A percentile compares a stretch with the other conserved stretches of the same genome.
These are phyloP conservation scores for Drosophila serrata DNA, from an alignment of 1,140 invertebrate genomes.

Conservation along the genomic window DNA sequence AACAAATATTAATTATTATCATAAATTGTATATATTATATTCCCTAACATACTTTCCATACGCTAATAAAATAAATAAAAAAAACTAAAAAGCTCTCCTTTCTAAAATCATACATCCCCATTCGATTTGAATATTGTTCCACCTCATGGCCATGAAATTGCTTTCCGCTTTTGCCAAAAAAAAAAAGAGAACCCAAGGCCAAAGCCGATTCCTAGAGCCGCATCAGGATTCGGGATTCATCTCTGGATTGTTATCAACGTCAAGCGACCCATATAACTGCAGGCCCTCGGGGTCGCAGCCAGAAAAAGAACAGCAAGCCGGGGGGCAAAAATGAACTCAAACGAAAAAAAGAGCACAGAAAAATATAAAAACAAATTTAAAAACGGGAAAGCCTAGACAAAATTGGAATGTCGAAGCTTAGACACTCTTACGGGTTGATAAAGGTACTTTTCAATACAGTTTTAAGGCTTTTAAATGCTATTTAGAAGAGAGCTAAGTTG, in stretches of 20 bases:
- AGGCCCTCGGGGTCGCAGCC: conserved; percentile 32
- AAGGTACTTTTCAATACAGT: background rate
- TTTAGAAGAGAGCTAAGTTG: background rate
- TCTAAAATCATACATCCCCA: conserved; percentile 19
- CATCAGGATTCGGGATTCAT: conserved; percentile 36
- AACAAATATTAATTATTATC: background rate
- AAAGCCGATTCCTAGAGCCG: conserved; percentile 40
- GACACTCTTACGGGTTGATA: background rate
- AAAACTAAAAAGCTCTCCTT: background rate
- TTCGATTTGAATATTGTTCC: conserved; percentile 52
- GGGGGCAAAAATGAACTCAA: conserved; percentile 73
- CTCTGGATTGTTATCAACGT: conserved; percentile 65
- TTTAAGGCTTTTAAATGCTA: background rate
- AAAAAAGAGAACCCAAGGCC: conserved; percentile 22
- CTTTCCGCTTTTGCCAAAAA: conserved; percentile 47
- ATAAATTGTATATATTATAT: background rate
- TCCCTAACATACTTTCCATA: background rate
- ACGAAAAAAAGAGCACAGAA: conserved; percentile 46
- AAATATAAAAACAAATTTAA: conserved; percentile 63
- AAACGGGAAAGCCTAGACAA: conserved; percentile 19
- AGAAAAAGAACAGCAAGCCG: conserved; percentile 40
- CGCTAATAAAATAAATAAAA: conserved; percentile 21
- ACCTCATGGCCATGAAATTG: conserved; percentile 76
- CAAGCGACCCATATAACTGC: conserved; percentile 80
- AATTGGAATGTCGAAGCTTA: background rate